phyloP scores from a whole-genome alignment of 2,888 invertebrate species.

The Malthinus seriepunctatus region DNA sequence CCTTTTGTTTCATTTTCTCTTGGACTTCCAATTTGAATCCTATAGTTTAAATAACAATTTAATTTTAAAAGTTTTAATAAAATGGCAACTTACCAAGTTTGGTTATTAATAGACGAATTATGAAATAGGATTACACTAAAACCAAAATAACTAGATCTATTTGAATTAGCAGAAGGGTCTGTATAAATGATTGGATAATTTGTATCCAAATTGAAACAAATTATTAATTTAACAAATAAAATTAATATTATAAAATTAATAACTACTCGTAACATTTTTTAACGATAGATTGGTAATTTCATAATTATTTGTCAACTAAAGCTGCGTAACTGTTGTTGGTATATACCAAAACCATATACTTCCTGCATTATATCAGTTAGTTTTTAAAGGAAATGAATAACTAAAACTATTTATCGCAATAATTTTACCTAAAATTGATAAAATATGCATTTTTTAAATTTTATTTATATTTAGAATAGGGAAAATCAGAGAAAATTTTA shows the following conservation, averaged over 20 bases:
- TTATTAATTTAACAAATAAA: slow-evolving; percentile 6
- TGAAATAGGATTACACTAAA: slow-evolving; percentile 46
- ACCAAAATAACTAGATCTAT: slow-evolving; percentile 47
- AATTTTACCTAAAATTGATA: slow-evolving; percentile 1
- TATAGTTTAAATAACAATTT: slow-evolving; percentile 18
- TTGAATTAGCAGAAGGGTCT: slow-evolving; percentile 32
- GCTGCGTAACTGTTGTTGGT: no score
- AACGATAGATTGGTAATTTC: no score
- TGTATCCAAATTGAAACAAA: slow-evolving; percentile 44
- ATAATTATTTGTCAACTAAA: no score
- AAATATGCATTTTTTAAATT: no score
- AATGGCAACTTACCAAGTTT: slow-evolving; percentile 38
- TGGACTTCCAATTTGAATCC: slow-evolving; percentile 50
- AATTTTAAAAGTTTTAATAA: background rate
- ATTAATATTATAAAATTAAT: background rate
- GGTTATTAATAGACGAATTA: slow-evolving; percentile 11
- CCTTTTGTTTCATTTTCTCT: slow-evolving; percentile 37
- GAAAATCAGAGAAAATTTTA: no score
- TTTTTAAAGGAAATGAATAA: slow-evolving; percentile 19
- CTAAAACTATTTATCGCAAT: background rate
- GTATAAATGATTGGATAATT: slow-evolving; percentile 40
- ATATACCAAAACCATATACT: slow-evolving; percentile 23
- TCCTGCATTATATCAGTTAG: slow-evolving; percentile 25
- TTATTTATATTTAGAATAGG: no score
- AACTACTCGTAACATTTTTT: background rate